Evolutionary conservation across 2,888 invertebrate genomes (phyloP).

Genomic region (Drosophila limbata): DNA sequence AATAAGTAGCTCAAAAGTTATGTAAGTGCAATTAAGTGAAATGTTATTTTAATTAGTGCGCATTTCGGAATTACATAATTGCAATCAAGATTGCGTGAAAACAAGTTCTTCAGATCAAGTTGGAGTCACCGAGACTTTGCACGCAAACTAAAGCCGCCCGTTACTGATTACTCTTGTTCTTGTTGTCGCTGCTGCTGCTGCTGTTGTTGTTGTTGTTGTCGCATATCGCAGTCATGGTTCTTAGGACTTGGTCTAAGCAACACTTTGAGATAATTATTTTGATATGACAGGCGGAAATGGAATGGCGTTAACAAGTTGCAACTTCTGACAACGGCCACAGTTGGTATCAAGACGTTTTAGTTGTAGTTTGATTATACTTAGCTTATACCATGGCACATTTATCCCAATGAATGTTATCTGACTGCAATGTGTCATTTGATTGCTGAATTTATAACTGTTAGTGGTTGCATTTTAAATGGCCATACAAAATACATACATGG

Average conservation of each 20-base stretch:
- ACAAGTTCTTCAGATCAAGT: slow-evolving; percentile 74
- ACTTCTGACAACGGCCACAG: slow-evolving; percentile 40
- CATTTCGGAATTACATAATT: slow-evolving; percentile 79
- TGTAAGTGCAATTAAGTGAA: slow-evolving; percentile 68
- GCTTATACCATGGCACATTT: slow-evolving; percentile 46
- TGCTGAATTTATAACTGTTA: slow-evolving; percentile 44
- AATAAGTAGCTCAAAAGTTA: slow-evolving; percentile 37
- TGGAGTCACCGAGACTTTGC: slow-evolving; percentile 48
- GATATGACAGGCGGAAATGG: slow-evolving; percentile 83
- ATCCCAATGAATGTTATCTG: slow-evolving; percentile 65
- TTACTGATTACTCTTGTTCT: slow-evolving; percentile 40
- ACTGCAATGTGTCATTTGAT: slow-evolving; percentile 62
- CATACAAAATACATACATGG: slow-evolving; percentile 45
- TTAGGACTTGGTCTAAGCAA: slow-evolving; percentile 60
- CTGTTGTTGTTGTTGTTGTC: slow-evolving; percentile 27
- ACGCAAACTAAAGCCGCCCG: slow-evolving; percentile 59
- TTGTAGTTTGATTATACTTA: slow-evolving; percentile 39
- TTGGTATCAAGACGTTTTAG: slow-evolving; percentile 42
- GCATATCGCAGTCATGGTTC: slow-evolving; percentile 48
- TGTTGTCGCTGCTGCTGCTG: slow-evolving; percentile 20
- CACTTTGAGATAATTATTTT: slow-evolving; percentile 80
- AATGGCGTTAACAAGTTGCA: slow-evolving; percentile 79
- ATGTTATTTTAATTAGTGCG: slow-evolving; percentile 75
- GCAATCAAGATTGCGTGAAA: slow-evolving; percentile 77
- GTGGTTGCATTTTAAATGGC: slow-evolving; percentile 27